Evolutionary conservation across 2,888 invertebrate genomes (phyloP).

Genomic region (Mimas tiliae): DNA sequence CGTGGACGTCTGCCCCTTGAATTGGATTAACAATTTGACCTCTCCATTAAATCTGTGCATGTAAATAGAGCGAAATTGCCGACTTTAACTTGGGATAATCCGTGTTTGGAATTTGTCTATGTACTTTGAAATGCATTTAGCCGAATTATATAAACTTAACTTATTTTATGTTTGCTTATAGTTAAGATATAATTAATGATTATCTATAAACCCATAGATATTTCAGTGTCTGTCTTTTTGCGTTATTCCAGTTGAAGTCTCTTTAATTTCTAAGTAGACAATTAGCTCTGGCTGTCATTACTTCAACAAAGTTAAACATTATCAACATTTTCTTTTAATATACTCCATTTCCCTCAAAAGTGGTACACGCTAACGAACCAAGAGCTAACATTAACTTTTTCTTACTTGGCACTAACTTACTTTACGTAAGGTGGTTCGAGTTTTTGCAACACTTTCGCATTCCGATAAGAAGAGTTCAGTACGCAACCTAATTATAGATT

Average conservation of each 20-base stretch:
- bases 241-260: too few relatives aligned
- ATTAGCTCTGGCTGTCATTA: too few relatives aligned
- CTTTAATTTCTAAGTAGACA: too few relatives aligned
- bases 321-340: not conserved
- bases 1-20: constrained; percentile 11
- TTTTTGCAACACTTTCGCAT: constrained; percentile 27
- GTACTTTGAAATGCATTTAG: not conserved
- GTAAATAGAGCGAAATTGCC: not conserved
- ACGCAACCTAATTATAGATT: constrained; percentile 16
- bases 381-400: constrained; percentile 12
- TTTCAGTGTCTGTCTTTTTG: too few relatives aligned
- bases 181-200: too few relatives aligned
- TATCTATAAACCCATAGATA: too few relatives aligned
- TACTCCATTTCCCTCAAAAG: not conserved
- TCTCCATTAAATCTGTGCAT: constrained; percentile 3
- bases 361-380: constrained; percentile 14
- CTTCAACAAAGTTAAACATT: not conserved
- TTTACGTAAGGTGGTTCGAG: not conserved
- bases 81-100: not conserved
- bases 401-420: constrained; percentile 1
- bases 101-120: not conserved
- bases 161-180: too few relatives aligned
- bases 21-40: constrained; percentile 21
- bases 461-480: constrained; percentile 22
- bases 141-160: too few relatives aligned